phyloP scores from a whole-genome alignment of 2,888 invertebrate genomes.

The Caenorhabditis japonica region DNA sequence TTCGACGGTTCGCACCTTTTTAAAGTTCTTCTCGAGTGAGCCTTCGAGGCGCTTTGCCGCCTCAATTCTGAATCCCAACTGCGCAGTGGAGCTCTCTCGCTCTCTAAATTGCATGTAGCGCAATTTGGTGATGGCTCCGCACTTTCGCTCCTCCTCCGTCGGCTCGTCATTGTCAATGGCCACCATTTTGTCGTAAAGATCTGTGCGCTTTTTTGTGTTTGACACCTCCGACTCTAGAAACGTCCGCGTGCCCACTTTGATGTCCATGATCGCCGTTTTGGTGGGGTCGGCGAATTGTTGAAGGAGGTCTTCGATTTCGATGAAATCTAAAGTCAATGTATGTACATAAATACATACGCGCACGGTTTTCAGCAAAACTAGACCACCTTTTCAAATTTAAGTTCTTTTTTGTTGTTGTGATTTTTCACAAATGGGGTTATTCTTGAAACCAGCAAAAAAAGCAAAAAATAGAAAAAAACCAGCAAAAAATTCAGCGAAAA shows the following conservation, averaged over 20 bases:
- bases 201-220: conserved; percentile 87
- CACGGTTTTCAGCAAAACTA: too few species aligned
- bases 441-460: too few species aligned
- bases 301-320: conserved; percentile 93
- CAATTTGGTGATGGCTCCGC: conserved; percentile 86
- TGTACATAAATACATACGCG: too few species aligned
- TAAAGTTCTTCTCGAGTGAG: conserved; percentile 83
- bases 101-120: conserved; percentile 96
- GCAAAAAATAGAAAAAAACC: too few species aligned
- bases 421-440: too few species aligned
- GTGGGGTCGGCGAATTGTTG: conserved; percentile 90
- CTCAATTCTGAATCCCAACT: conserved; percentile 94
- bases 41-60: conserved; percentile 84
- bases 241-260: conserved; percentile 93
- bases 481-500: too few species aligned
- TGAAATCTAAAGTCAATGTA: conserved; percentile 82
- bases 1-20: conserved; percentile 86
- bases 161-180: conserved; percentile 90
- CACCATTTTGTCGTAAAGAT: conserved; percentile 96
- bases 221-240: conserved; percentile 95
- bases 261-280: conserved; percentile 95
- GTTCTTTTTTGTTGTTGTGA: too few species aligned
- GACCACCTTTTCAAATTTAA: too few species aligned
- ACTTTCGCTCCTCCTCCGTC: conserved; percentile 86
- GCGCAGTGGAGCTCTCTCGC: conserved; percentile 90